Conservation (phyloP, 2,797 vertebrate genomes). For the Syndactyla subalaris region DNA sequence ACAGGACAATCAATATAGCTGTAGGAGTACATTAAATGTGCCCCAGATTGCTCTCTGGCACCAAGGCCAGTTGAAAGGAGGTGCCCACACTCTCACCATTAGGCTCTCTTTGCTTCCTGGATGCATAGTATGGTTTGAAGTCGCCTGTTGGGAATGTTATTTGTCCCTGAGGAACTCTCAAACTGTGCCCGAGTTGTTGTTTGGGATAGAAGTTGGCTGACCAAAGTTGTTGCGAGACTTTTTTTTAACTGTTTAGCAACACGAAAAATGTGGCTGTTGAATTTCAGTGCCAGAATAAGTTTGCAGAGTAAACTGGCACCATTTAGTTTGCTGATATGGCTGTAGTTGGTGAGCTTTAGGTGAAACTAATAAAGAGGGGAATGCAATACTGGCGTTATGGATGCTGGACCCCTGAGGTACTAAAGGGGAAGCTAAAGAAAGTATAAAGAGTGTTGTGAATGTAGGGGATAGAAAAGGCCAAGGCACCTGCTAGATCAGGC, state of each 20-base stretch:
- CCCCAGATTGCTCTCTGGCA: background rate
- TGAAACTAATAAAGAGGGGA: background rate
- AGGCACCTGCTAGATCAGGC: background rate
- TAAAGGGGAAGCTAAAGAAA: background rate
- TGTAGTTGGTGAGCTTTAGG: background rate
- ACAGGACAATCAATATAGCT: background rate
- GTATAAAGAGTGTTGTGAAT: background rate
- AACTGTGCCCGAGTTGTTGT: background rate
- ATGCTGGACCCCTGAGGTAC: background rate
- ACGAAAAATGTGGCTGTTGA: background rate
- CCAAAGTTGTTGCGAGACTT: background rate
- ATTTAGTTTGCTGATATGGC: background rate
- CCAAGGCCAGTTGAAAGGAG: background rate
- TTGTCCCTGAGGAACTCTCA: background rate
- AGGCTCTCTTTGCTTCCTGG: background rate
- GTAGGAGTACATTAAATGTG: background rate
- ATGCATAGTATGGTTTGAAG: rapidly evolving
- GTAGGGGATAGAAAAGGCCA: background rate
- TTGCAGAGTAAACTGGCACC: background rate
- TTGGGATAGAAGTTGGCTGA: background rate
- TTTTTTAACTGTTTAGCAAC: background rate
- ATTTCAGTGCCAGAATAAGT: background rate
- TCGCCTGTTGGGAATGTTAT: background rate
- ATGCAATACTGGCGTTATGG: background rate
- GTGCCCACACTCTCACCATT: background rate